These are phyloP conservation scores for Bostrychus sinensis DNA, from an alignment of 2,113 vertebrate genomes.

Conservation along the genomic window DNA sequence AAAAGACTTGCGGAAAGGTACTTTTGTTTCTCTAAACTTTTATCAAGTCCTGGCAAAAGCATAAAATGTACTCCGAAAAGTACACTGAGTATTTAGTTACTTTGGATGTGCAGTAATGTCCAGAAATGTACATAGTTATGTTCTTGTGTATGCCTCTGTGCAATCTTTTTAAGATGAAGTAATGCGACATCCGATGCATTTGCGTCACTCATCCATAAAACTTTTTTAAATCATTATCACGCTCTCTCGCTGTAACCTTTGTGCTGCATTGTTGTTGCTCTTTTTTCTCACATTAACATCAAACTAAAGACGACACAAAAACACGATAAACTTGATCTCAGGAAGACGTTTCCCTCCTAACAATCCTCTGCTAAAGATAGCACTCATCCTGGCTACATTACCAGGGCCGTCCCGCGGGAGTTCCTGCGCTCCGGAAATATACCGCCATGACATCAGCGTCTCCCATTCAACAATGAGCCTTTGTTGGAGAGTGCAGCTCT, in stretches of 20 bases:
- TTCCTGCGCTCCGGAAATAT: constrained; percentile 40
- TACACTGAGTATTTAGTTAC: too few species aligned
- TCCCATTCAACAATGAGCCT: constrained; percentile 51
- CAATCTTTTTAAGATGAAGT: constrained; percentile 3
- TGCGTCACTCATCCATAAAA: background rate
- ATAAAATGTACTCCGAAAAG: too few species aligned
- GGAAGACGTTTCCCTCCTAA: constrained; percentile 1
- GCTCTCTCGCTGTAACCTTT: background rate
- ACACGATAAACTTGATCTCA: constrained; percentile 13
- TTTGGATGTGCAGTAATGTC: background rate
- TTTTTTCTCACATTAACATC: constrained; percentile 6
- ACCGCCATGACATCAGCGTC: constrained; percentile 57
- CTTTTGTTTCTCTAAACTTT: too few species aligned
- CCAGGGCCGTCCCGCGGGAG: constrained; percentile 34
- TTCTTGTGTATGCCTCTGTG: background rate
- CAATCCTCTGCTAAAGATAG: constrained; percentile 31
- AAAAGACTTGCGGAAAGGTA: too few species aligned
- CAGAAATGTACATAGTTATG: background rate
- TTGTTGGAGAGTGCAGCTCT: constrained; percentile 50
- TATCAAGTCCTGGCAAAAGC: too few species aligned
- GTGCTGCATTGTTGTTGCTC: background rate
- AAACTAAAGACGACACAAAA: constrained; percentile 6
- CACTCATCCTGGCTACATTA: constrained; percentile 5
- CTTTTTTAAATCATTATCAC: constrained; percentile 1
- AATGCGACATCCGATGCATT: constrained; percentile 2